phyloP scores from a whole-genome alignment of 2,888 invertebrate species.

The Erynnis tages region DNA sequence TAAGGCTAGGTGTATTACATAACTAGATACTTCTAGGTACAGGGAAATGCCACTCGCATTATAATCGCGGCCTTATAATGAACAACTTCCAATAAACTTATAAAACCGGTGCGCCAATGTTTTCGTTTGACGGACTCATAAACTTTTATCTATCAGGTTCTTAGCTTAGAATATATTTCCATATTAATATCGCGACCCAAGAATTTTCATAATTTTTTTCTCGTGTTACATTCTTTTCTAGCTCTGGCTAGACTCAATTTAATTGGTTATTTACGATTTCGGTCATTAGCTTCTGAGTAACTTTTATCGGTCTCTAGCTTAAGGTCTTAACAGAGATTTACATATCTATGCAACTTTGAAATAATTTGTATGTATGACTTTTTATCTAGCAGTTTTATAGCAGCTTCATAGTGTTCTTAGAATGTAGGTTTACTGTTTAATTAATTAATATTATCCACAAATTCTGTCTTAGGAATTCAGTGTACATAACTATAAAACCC shows the following conservation, averaged over 20 bases:
- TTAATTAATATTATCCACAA: background rate
- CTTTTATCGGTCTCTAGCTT: background rate
- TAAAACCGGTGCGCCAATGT: constrained; percentile 34
- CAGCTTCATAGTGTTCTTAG: too few relatives aligned
- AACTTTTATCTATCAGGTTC: constrained; percentile 33
- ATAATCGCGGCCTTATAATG: constrained; percentile 26
- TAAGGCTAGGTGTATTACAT: constrained; percentile 1
- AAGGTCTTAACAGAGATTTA: background rate
- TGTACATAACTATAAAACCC: background rate
- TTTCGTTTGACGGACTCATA: constrained; percentile 29
- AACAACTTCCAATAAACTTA: constrained; percentile 33
- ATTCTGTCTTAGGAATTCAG: background rate
- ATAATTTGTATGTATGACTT: constrained; percentile 6
- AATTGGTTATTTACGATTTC: constrained; percentile 13
- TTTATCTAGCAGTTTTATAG: background rate
- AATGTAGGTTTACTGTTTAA: too few relatives aligned
- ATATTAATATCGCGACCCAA: constrained; percentile 24
- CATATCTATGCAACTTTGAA: constrained; percentile 9
- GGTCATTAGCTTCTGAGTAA: background rate
- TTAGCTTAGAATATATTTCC: constrained; percentile 36
- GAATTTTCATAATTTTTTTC: constrained; percentile 18
- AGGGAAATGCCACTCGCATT: constrained; percentile 34
- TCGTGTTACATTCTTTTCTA: constrained; percentile 8
- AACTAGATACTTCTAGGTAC: constrained; percentile 21
- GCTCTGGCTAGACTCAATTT: constrained; percentile 14